Base-by-base conservation (phyloP, 2,113 vertebrate genomes). In the Eptatretus burgeri region DNA sequence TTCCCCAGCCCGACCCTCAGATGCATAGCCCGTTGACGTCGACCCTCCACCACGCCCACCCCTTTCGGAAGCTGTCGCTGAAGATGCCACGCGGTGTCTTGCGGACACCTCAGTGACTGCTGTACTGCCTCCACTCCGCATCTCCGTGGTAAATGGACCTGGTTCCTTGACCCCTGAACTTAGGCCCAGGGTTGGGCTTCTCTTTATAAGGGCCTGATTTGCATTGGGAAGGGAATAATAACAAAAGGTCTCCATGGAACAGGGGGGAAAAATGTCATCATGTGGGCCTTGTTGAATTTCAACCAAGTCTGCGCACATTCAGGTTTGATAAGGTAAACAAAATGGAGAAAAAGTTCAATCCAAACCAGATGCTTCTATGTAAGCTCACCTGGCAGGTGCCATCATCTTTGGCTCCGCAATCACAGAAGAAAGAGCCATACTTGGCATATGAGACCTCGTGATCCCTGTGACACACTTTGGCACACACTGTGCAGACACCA, bases 401-500 rank as follows among this genome's bases (percentile, higher is more conserved):
- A 73, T 98, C 91, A 69, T 95, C 91, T 74, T 98, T 98, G 71
- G 91, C 91, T 69, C 91, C 89, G 71, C 91, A 98, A 78, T 98
- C 91, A 73, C 91, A 98, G 79, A 98, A 98, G 77, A 98, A 98
- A 10, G 91, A 98, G 27, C 91, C 91, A 1, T 95, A 95, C 69
- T 98, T 98, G 77, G 91, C 91, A 41, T 98, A 98, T 66, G 91
- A 98, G 75, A 98, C 93, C 76, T 98, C 91, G 62, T 95, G 89
- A 72, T 98, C 91, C 75, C 93, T 95, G 79, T 98, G 91, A 78
- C 91, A 98, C 70, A 98, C 91, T 76, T 94, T 98, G 71, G 91
- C 91, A 63, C 91, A 98, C 67, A 98, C 89, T 16, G 91, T 98
- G 75, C 91, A 98, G 66, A 98, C 91, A 64, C 91, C 91, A 64